These are phyloP conservation scores for Actenoides hombroni DNA, from an alignment of 2,113 vertebrate species.

Conservation along the genomic window DNA sequence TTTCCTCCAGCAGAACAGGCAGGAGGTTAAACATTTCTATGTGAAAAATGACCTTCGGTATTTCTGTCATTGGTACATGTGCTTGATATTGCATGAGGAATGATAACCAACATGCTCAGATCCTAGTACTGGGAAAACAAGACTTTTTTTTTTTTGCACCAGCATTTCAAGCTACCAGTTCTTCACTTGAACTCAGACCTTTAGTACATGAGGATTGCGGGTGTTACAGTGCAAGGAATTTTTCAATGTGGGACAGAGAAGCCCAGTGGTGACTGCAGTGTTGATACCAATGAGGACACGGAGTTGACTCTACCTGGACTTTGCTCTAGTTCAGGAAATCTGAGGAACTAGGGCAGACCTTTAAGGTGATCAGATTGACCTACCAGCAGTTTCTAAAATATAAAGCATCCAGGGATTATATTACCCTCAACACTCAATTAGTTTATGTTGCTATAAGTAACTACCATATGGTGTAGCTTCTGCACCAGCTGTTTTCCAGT, in stretches of 20 bases:
- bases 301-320: not conserved
- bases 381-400: not conserved
- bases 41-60: rapidly evolving
- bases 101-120: rapidly evolving
- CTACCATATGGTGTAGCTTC: constrained; percentile 25
- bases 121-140: not conserved
- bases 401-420: not conserved
- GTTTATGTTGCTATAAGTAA: constrained; percentile 49
- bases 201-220: not conserved
- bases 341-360: not conserved
- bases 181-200: not conserved
- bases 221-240: not conserved
- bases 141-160: rapidly evolving
- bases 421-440: constrained; percentile 35
- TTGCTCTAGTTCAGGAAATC: not conserved
- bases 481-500: constrained; percentile 36
- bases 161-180: not conserved
- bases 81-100: rapidly evolving
- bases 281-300: not conserved
- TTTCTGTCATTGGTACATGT: rapidly evolving
- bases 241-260: not conserved
- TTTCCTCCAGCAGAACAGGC: not conserved
- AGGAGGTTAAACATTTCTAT: not conserved
- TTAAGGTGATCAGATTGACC: not conserved
- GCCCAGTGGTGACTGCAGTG: not conserved